Evolutionary conservation across 2,888 invertebrate species (phyloP), one percentile per base, ranked within the genome.

Genomic region (Ennomos erosarius): DNA sequence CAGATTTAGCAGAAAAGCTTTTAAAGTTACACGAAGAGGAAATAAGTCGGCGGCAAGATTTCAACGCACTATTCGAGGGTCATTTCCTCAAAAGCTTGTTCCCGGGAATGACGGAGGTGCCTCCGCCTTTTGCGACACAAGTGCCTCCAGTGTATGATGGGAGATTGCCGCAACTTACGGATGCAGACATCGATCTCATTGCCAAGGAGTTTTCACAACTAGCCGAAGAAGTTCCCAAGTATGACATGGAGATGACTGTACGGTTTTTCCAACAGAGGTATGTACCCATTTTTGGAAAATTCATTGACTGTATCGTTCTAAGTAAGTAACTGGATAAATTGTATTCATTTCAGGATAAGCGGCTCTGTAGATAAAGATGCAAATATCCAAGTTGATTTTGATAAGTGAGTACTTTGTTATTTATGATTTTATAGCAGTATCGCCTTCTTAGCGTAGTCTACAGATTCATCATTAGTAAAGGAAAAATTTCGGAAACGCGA

Each of bases 71-170:
- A 62, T 96, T 98, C 74, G 96, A 97, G 26, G 96, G 96, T 0
- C 99, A 97, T 75, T 97, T 97, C 79, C 92, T 99, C 8, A 95
- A 95, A 65, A 94, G 95, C 10, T 87, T 99, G 42, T 99, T 99
- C 85, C 97, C 97, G 0, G 99, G 99, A 0, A 94, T 99, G 93
- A 95, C 96, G 52, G 99, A 99, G 75, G 88, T 95, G 62, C 97
- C 98, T 1, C 96, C 96, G 2, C 92, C 95, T 0, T 99, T 97
- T 83, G 98, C 97, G 50, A 97, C 96, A 4, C 95, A 96, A 77
- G 94, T 96, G 57, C 97, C 97, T 0, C 90, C 95, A 0, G 87
- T 93, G n/a, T 97, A 97, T 76, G 97, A 98, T 81, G 93, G 93
- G 12, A 91, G 93, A 42, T 84, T 97, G 63, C 97, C 97, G 12